Percentiles rank a stretch among this genome's conserved stretches.
Conservation (phyloP, 2,888 invertebrate genomes). For the Camponotus fellah region DNA sequence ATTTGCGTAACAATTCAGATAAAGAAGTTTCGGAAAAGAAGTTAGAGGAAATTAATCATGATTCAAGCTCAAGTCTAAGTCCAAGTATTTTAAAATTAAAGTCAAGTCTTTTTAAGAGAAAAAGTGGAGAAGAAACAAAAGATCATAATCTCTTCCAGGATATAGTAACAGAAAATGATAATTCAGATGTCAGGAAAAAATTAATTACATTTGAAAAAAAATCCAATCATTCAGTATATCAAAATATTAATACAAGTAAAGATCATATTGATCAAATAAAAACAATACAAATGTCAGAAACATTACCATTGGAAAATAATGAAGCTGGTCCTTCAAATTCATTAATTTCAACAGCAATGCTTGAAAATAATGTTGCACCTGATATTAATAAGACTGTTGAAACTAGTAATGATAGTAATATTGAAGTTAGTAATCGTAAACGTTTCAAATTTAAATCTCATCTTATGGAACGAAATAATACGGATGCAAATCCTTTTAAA, state of each 20-base stretch:
- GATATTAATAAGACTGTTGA: not conserved
- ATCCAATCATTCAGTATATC: not conserved
- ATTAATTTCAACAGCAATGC: slow-evolving; percentile 20
- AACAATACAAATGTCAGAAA: not conserved
- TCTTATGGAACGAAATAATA: slow-evolving; percentile 25
- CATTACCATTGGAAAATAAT: not conserved
- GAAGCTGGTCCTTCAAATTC: not conserved
- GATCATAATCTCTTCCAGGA: slow-evolving; percentile 58
- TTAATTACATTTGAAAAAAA: not conserved
- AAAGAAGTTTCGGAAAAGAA: not conserved
- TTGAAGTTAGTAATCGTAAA: not conserved
- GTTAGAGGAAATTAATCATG: not conserved
- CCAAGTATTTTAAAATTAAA: slow-evolving; percentile 59
- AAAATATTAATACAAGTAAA: not conserved
- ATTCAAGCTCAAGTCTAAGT: slow-evolving; percentile 38
- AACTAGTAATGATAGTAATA: slow-evolving; percentile 5
- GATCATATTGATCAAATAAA: not conserved
- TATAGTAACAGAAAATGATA: slow-evolving; percentile 7
- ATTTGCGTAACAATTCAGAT: not conserved
- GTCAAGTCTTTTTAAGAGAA: slow-evolving; percentile 41
- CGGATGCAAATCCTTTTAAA: slow-evolving; percentile 12
- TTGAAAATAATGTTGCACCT: not conserved
- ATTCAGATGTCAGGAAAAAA: not conserved
- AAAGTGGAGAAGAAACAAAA: not conserved
- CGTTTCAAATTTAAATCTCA: slow-evolving; percentile 34